Conservation (phyloP, 2,797 vertebrate genomes). For the Hylomyscus alleni region DNA sequence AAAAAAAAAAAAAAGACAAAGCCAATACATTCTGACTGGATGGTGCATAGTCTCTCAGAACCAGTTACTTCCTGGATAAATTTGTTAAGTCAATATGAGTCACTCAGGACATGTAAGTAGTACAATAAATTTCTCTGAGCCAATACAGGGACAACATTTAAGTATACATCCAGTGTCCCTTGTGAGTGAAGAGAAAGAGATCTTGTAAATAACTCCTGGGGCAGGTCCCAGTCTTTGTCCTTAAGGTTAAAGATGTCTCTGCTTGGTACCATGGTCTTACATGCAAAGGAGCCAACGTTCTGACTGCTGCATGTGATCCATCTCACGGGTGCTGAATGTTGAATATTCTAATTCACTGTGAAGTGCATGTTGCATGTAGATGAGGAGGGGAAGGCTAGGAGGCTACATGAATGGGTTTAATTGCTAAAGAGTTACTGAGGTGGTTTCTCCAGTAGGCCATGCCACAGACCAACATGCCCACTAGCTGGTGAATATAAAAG, state of each 20-base stretch:
- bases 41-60: conserved; percentile 2
- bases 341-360: background rate
- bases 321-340: background rate
- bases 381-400: background rate
- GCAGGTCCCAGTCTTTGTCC: background rate
- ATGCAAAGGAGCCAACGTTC: background rate
- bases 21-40: conserved; percentile 5
- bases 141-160: conserved; percentile 2
- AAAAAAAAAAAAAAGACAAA: background rate
- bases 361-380: background rate
- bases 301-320: fast-evolving
- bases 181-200: background rate
- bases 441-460: background rate
- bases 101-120: background rate
- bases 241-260: background rate
- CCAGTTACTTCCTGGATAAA: background rate
- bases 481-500: background rate
- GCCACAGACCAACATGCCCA: background rate
- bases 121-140: conserved; percentile 25
- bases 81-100: background rate
- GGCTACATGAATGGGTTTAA: background rate
- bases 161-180: background rate
- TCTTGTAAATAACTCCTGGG: background rate
- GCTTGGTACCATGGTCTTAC: background rate
- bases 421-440: background rate